phyloP scores from a whole-genome alignment of 2,113 vertebrate genomes.

The Hypomesus transpacificus region DNA sequence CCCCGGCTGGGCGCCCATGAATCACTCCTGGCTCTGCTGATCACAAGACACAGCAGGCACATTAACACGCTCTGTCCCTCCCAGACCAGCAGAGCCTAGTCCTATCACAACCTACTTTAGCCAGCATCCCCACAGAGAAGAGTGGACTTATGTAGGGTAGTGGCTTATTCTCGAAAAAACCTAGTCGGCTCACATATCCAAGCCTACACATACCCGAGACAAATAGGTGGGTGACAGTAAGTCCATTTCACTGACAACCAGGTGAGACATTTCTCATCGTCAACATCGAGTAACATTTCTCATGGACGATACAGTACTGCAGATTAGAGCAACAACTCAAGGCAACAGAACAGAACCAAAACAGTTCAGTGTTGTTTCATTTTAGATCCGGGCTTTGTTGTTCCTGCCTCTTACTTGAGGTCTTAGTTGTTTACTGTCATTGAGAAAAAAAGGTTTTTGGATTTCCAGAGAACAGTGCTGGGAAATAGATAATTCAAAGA shows the following conservation, averaged over 20 bases:
- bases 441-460: not conserved
- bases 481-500: not conserved
- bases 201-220: no score
- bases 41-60: constrained; percentile 44
- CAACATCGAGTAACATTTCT: no score
- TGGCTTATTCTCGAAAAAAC: not conserved
- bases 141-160: not conserved
- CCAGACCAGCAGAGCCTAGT: not conserved
- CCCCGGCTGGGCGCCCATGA: constrained; percentile 44
- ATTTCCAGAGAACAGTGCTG: not conserved
- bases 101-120: not conserved
- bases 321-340: no score
- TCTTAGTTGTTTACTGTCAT: no score
- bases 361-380: no score
- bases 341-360: no score
- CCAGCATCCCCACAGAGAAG: not conserved
- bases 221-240: no score
- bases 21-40: constrained; percentile 47
- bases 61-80: constrained; percentile 35
- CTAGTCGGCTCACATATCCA: not conserved
- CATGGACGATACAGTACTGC: no score
- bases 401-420: no score
- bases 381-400: no score
- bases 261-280: no score
- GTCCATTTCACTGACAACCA: no score